Conservation (phyloP, 2,888 invertebrate genomes). For the Elmis aenea region DNA sequence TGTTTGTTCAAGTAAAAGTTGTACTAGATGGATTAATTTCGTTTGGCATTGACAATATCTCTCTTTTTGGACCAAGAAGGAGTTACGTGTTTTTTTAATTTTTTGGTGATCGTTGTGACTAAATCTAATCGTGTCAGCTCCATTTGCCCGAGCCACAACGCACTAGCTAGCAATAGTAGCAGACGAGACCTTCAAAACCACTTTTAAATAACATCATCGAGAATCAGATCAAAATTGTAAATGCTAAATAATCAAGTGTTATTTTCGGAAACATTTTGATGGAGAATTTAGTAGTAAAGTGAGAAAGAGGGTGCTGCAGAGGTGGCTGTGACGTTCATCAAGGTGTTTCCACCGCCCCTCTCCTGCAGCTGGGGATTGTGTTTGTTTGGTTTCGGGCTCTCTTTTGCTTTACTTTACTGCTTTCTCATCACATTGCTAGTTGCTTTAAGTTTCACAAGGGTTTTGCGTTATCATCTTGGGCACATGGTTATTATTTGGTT, state of each 20-base stretch:
- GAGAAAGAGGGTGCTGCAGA: conserved; percentile 33
- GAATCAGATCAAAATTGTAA: conserved; percentile 15
- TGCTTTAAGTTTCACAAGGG: conserved; percentile 21
- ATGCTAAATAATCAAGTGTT: conserved; percentile 4
- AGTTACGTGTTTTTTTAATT: no score
- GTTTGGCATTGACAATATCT: no score
- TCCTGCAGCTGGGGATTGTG: conserved; percentile 44
- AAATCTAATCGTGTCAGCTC: conserved; percentile 21
- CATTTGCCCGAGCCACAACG: conserved; percentile 22
- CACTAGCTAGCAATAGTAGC: conserved; percentile 25
- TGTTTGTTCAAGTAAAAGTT: conserved; percentile 2
- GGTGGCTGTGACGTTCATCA: conserved; percentile 49
- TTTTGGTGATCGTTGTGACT: conserved; percentile 15
- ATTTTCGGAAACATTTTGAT: conserved; percentile 50
- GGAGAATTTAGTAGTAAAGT: conserved; percentile 28
- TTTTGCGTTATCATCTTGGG: conserved; percentile 15
- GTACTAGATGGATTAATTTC: no score
- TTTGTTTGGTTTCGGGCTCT: conserved; percentile 23
- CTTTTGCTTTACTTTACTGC: conserved; percentile 14
- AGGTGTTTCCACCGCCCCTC: conserved; percentile 50
- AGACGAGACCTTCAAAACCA: conserved; percentile 12
- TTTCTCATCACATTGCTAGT: conserved; percentile 25
- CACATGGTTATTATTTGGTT: conserved; percentile 8
- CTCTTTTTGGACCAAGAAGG: conserved; percentile 9
- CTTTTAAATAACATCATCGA: conserved; percentile 10